These are phyloP conservation scores for Gymnoscelis rufifasciata DNA, from an alignment of 2,888 invertebrate species.

Conservation along the genomic window DNA sequence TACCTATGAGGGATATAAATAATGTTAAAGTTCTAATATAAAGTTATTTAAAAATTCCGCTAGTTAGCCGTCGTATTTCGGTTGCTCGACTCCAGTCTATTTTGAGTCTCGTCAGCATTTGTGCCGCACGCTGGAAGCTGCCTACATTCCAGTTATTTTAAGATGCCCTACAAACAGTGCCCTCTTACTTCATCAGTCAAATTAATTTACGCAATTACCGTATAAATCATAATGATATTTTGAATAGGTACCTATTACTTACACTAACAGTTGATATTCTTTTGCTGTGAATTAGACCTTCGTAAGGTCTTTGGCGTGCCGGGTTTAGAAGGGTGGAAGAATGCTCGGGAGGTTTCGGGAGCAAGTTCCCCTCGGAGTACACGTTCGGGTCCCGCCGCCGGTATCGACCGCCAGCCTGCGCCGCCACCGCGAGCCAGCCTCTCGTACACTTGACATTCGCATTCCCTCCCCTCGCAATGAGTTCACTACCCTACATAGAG, in stretches of 20 bases:
- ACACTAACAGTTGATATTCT: too few species aligned
- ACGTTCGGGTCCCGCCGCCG: conserved; percentile 15
- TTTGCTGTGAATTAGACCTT: too few species aligned
- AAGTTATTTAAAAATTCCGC: conserved; percentile 19
- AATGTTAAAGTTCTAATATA: too few species aligned
- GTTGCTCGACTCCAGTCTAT: conserved; percentile 51
- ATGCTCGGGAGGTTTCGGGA: conserved; percentile 11
- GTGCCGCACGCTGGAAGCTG: conserved; percentile 70
- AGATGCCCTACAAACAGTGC: conserved; percentile 63
- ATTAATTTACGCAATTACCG: neutral
- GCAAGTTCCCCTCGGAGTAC: conserved; percentile 3
- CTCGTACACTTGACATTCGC: conserved; percentile 65
- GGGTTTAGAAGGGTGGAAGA: neutral
- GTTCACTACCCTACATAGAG: conserved; percentile 38
- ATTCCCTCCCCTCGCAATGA: conserved; percentile 34
- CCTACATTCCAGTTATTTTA: conserved; percentile 64
- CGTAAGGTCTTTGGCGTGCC: too few species aligned
- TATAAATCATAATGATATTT: neutral
- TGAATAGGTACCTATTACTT: too few species aligned
- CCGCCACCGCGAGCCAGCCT: conserved; percentile 29
- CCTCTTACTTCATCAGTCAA: conserved; percentile 43
- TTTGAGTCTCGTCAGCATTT: conserved; percentile 69
- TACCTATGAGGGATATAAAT: too few species aligned
- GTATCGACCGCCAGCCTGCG: conserved; percentile 44
- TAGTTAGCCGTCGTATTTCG: conserved; percentile 51